Conservation (phyloP, 2,888 invertebrate genomes). For the Drosophila mettleri region DNA sequence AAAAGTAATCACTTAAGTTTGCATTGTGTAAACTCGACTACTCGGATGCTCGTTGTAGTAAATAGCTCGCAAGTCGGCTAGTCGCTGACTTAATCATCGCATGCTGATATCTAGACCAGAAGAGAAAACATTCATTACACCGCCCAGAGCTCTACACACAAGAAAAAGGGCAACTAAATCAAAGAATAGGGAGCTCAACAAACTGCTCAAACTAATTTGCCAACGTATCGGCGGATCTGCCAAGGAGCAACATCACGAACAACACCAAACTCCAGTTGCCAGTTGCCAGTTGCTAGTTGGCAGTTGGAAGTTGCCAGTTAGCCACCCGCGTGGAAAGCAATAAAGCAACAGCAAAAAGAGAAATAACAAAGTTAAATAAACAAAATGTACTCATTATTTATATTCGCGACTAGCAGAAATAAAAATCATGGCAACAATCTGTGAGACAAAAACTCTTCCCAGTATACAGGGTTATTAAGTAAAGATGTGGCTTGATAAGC, state of each 20-base stretch:
- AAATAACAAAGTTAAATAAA: constrained; percentile 77
- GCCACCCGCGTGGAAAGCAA: constrained; percentile 77
- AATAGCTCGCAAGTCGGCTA: constrained; percentile 22
- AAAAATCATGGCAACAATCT: constrained; percentile 64
- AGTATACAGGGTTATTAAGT: constrained; percentile 53
- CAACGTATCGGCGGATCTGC: constrained; percentile 61
- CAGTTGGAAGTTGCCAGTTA: constrained; percentile 37
- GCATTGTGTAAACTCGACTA: constrained; percentile 36
- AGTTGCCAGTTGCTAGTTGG: constrained; percentile 29
- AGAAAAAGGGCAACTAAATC: constrained; percentile 28
- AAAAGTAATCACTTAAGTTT: constrained; percentile 81
- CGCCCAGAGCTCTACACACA: not conserved
- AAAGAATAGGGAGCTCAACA: constrained; percentile 16
- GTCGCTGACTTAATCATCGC: constrained; percentile 70
- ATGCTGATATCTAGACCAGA: constrained; percentile 53
- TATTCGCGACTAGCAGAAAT: constrained; percentile 61
- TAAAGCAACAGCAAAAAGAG: constrained; percentile 63
- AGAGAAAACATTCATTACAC: constrained; percentile 36
- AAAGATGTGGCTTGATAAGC: not conserved
- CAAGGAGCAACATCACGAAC: constrained; percentile 42
- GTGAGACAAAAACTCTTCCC: constrained; percentile 52
- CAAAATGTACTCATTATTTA: constrained; percentile 80
- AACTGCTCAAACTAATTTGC: constrained; percentile 77
- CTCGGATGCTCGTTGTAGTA: constrained; percentile 5
- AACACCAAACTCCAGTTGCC: constrained; percentile 25